These are phyloP conservation scores for Adelges cooleyi DNA, from an alignment of 1,140 invertebrate species.

Conservation along the genomic window DNA sequence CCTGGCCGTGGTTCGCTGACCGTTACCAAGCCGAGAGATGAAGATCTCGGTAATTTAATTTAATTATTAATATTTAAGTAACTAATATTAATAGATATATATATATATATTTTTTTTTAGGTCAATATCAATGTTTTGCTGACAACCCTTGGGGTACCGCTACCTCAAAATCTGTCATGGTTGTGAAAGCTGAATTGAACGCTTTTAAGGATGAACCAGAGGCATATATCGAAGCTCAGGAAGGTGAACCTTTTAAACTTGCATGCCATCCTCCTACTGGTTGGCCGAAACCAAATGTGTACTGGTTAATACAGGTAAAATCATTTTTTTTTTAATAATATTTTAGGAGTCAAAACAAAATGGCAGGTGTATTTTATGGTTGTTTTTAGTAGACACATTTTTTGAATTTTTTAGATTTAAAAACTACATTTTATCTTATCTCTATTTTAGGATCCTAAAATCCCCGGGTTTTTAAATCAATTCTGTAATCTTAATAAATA, in stretches of 20 bases:
- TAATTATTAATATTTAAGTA: not conserved
- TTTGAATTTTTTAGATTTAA: no score
- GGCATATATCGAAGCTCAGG: constrained; percentile 52
- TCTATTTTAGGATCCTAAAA: no score
- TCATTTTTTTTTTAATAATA: constrained; percentile 2
- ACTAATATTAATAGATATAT: no score
- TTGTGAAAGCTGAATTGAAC: constrained; percentile 87
- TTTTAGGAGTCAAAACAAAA: not conserved
- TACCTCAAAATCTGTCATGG: constrained; percentile 86
- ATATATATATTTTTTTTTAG: constrained; percentile 33
- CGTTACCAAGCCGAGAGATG: constrained; percentile 73
- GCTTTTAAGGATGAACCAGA: constrained; percentile 71
- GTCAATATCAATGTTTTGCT: constrained; percentile 96
- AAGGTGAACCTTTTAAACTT: constrained; percentile 77
- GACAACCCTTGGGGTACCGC: constrained; percentile 88
- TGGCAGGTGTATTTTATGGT: no score
- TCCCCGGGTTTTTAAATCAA: no score
- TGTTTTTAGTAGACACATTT: no score
- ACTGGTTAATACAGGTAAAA: constrained; percentile 71
- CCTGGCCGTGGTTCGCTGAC: constrained; percentile 83
- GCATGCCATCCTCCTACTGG: constrained; percentile 83
- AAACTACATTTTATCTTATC: no score
- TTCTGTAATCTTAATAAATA: no score
- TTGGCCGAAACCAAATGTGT: constrained; percentile 85
- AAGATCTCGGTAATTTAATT: constrained; percentile 58